Base-by-base conservation (phyloP, 2,113 vertebrate species). In the Petromus typicus region DNA sequence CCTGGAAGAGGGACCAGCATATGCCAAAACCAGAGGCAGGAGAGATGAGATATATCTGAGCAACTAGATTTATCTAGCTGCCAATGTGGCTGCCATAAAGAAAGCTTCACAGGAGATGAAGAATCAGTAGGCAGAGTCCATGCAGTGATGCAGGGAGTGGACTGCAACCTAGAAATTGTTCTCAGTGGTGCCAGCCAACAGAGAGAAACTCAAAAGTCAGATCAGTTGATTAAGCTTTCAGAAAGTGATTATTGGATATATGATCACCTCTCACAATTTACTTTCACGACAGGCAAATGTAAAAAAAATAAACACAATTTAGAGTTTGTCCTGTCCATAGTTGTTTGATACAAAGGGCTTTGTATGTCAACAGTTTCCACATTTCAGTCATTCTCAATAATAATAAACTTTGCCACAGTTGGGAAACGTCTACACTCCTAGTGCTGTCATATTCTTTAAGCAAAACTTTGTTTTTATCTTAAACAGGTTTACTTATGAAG, bases 31-130 rank as follows among this genome's bases (percentile, higher is more conserved):
- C 75, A n/a, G 34, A 71, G 64, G 23, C 51, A 61, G 56, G 94
- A 82, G 23, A 20, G 63, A 12, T 79, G 34, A 80, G 45, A 34
- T 17, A 0, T 12, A 27, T 2, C n/a, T 27, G 48, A 80, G 43
- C 54, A 79, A 43, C 6, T 11, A 4, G 48, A 57, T 51, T 51
- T 51, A 5, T 51, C 48, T 23, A 51, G 59, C 79, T 17, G 22
- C 56, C 16, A 25, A 3, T 16, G 12, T 17, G 40, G 37, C 0
- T 1, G 23, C 48, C 14, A 7, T 30, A 0, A 4, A 30, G 20
- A 23, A 23, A 25, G 2, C 27, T 61, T 22, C 9, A 45, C n/a
- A n/a, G n/a, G n/a, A 76, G 59, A 40, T 6, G 23, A 59, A 43
- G 9, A 40, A 32, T 37, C 78, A 1, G 43, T 6, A 56, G 51